A percentile compares a stretch with the other conserved stretches of the same genome.
Conservation (phyloP, 2,888 invertebrate species). For the Drosophila parthenogenetica region DNA sequence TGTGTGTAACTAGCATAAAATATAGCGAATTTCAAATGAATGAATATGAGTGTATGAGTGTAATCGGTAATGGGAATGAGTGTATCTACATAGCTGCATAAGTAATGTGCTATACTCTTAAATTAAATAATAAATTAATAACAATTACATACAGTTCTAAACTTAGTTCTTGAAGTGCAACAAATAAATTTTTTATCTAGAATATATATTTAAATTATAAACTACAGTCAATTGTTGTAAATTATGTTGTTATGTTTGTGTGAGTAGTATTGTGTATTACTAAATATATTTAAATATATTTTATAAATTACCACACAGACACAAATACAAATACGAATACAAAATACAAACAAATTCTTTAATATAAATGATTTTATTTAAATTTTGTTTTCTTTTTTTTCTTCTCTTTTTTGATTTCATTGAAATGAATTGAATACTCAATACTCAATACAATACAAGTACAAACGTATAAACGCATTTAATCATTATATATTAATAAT, state of each 20-base stretch:
- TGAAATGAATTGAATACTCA: slow-evolving; percentile 26
- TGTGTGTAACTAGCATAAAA: slow-evolving; percentile 51
- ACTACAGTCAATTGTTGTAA: slow-evolving; percentile 24
- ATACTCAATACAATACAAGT: slow-evolving; percentile 55
- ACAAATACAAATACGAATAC: slow-evolving; percentile 49
- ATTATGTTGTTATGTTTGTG: slow-evolving; percentile 29
- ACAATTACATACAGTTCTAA: slow-evolving; percentile 6
- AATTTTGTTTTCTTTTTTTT: slow-evolving; percentile 41
- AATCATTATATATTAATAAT: slow-evolving; percentile 44
- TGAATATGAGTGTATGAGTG: slow-evolving; percentile 8
- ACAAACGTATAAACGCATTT: slow-evolving; percentile 72
- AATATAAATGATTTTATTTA: slow-evolving; percentile 65
- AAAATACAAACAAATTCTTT: slow-evolving; percentile 51
- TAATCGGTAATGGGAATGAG: neutral
- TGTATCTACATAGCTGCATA: slow-evolving; percentile 34
- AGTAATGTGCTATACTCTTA: slow-evolving; percentile 34
- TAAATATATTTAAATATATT: slow-evolving; percentile 16
- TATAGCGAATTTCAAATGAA: slow-evolving; percentile 35
- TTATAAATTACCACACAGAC: slow-evolving; percentile 31
- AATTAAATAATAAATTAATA: slow-evolving; percentile 28
- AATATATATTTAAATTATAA: slow-evolving; percentile 21
- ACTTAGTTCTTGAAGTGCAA: slow-evolving; percentile 48
- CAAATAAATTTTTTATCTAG: slow-evolving; percentile 21
- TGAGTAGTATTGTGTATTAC: slow-evolving; percentile 14
- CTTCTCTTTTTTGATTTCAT: slow-evolving; percentile 24